Base-by-base conservation (phyloP, 2,113 vertebrate species). In the Pipa parva region DNA sequence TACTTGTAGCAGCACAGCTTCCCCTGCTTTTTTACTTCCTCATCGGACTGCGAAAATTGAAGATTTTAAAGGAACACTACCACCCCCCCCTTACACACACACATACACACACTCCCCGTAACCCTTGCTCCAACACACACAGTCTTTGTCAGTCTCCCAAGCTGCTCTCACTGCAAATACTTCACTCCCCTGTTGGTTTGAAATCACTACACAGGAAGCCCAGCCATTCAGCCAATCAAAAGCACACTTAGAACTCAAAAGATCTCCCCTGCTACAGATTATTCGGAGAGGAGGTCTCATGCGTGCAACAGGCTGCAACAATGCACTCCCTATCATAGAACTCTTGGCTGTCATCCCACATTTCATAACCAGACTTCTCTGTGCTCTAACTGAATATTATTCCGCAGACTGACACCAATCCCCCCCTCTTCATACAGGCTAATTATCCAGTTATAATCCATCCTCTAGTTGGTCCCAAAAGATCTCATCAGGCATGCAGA, bases 201-300 rank as follows among this genome's bases (percentile, higher is more conserved):
- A 87, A 92, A 90, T 87, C 85, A 84, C 75, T 85, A 90, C 87
- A 91, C 89, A 91, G 89, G 89, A 93, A 91, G 77, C 81, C 69
- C 42, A 15, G 15, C 1, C 46, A n/a, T 21, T 8, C 65, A 52
- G 78, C 91, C 89, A 92, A 91, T 90, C 78, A 78, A 57, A 59
- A 55, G 33, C 8, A 60, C 18, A 13, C 13, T 61, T 65, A 63
- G 33, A 74, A 67, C 67, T 71, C 24, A 22, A 3, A 27, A 3
- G 72, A 62, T 74, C 63, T 46, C 17, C 22, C 13, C 37, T 51
- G 33, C 4, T 42, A 64, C 46, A 51, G 57, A 63, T 12, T n/a
- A 36, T 45, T 48, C 77, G 17, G 31, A 9, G 25, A 24, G 55
- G 42, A 48, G 50, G 31, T 71, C 54, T 49, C 15, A 4, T n/a